Evolutionary conservation across 2,888 invertebrate species (phyloP), one percentile per base, ranked within the genome.

Genomic region (Polydrusus cervinus): DNA sequence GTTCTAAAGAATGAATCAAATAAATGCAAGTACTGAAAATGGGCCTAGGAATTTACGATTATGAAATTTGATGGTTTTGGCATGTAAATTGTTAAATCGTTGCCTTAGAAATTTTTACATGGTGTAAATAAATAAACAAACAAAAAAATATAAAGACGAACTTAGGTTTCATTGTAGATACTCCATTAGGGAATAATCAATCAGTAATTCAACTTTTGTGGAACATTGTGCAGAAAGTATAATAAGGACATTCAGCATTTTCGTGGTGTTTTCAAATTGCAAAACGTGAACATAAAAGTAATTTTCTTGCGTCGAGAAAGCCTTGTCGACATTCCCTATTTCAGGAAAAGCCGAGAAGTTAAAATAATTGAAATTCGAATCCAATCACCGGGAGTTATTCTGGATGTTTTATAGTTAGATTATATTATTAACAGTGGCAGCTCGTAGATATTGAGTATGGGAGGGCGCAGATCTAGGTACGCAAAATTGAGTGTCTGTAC

Each of bases 221-320:
- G 20, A 55, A 43, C 43, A 69, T 61, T 68, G 66, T 73, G 61
- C 67, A 73, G 11, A 13, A 62, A 45, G 43, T 25, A 25, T 3
- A 25, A 5, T 14, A 62, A n/a, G n/a, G 20, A 74, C 38, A 73
- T 73, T 73, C 74, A 68, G 74, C 45, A 68, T 68, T 74, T 74
- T 74, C 68, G 55, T n/a, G n/a, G n/a, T n/a, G 69, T 68, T 74
- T 64, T 18, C 49, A 67, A 73, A 73, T 67, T 61, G 65, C 72
- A 51, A 72, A n/a, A 3, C 49, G 20, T 13, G 20, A 34, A 47
- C 45, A 64, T 47, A 9, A 62, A 64, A 64, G 64, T 14, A 47
- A 14, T 34, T 43, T 64, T 45, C 64, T 49, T 14, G 6, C 20
- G 47, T 25, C n/a, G 14, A 25, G n/a, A 47, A 34, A 45, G 16